Conservation (phyloP, 2,797 vertebrate species). For the Furcifer pardalis region DNA sequence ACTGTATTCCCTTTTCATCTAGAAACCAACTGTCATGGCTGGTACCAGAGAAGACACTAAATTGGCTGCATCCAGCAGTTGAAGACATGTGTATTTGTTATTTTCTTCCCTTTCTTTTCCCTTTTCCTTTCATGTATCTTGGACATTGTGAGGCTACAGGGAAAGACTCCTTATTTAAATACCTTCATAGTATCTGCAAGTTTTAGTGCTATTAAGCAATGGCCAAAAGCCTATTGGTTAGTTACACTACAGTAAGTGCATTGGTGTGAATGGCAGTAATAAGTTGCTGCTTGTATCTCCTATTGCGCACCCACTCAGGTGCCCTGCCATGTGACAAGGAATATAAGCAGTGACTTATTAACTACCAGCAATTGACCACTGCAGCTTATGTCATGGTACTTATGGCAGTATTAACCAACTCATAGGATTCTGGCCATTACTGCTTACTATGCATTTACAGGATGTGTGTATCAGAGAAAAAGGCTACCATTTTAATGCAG, state of each 20-base stretch:
- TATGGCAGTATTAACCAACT: no score
- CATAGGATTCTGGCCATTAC: no score
- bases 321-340: no score
- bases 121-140: not conserved
- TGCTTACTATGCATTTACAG: not conserved
- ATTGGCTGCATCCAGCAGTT: not conserved
- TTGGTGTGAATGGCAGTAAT: no score
- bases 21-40: no score
- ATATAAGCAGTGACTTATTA: no score
- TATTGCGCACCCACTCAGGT: no score
- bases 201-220: not conserved
- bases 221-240: no score
- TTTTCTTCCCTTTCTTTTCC: not conserved
- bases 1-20: not conserved
- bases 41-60: not conserved
- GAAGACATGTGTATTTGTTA: not conserved
- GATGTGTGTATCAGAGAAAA: conserved; percentile 14
- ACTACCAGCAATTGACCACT: no score
- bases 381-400: no score
- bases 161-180: not conserved
- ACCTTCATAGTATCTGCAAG: not conserved
- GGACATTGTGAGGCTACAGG: not conserved
- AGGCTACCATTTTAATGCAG: conserved; percentile 86
- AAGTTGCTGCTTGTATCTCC: no score
- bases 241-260: no score